A percentile compares a stretch with the other conserved stretches of the same genome.
phyloP scores from a whole-genome alignment of 2,888 invertebrate species.

The Digitonthophagus gazella region DNA sequence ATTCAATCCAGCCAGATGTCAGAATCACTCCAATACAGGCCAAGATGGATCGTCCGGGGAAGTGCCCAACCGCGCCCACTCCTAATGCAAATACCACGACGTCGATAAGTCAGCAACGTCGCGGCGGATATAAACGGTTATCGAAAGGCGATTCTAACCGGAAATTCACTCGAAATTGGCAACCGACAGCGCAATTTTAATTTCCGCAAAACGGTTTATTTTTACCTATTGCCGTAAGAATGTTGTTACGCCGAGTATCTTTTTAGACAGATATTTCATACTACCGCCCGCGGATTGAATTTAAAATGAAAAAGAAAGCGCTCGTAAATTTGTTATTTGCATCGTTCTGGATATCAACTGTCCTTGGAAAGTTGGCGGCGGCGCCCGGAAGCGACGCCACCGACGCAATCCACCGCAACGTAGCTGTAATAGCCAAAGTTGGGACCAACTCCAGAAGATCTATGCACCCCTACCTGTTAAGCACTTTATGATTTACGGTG shows the following conservation, averaged over 20 bases:
- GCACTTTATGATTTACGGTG: background rate
- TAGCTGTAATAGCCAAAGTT: background rate
- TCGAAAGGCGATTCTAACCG: constrained; percentile 8
- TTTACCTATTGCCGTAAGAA: background rate
- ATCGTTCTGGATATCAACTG: background rate
- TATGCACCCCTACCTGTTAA: background rate
- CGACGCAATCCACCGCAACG: constrained; percentile 6
- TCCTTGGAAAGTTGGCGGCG: background rate
- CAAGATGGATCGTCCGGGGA: constrained; percentile 43
- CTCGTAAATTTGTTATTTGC: background rate
- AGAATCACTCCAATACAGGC: constrained; percentile 45
- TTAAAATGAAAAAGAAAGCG: background rate
- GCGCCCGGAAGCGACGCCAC: background rate
- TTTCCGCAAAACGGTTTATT: background rate
- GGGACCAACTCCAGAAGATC: background rate
- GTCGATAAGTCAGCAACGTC: constrained; percentile 24
- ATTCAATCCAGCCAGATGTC: constrained; percentile 43
- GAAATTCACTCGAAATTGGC: constrained; percentile 12
- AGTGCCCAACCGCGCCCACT: constrained; percentile 38
- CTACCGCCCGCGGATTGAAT: background rate
- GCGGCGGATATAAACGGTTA: constrained; percentile 36
- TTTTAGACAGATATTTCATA: background rate
- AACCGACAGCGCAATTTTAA: background rate
- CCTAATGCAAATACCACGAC: constrained; percentile 44
- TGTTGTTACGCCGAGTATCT: constrained; percentile 8